phyloP scores from a whole-genome alignment of 1,140 invertebrate genomes.

The Diploscapter pachys region DNA sequence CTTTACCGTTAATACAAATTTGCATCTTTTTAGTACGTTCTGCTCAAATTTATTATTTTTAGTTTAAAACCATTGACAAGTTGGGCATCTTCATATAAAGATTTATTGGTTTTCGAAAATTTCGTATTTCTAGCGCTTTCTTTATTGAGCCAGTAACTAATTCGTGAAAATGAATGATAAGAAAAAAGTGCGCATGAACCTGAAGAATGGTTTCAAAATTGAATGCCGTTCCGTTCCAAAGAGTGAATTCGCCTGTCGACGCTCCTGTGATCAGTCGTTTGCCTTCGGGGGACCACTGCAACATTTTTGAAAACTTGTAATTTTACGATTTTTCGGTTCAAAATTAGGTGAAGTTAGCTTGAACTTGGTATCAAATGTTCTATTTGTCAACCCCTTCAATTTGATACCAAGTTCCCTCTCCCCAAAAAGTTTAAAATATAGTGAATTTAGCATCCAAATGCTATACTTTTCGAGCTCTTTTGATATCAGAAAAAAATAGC shows the following conservation, averaged over 20 bases:
- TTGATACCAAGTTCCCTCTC: no score
- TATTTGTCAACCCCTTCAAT: no score
- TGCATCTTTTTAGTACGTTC: no score
- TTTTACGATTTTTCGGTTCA: background rate
- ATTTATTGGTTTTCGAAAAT: no score
- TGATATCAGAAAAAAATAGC: slow-evolving; percentile 41
- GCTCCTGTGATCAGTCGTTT: slow-evolving; percentile 93
- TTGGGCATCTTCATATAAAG: no score
- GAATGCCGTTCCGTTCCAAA: slow-evolving; percentile 99
- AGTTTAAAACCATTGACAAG: slow-evolving; percentile 7
- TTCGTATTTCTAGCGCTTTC: slow-evolving; percentile 2
- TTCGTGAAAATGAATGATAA: no score
- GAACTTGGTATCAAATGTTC: no score
- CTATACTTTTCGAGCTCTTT: background rate
- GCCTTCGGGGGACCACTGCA: slow-evolving; percentile 93
- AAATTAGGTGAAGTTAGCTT: background rate
- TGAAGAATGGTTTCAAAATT: slow-evolving; percentile 99
- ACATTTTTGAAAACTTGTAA: slow-evolving; percentile 3
- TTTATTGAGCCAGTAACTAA: no score
- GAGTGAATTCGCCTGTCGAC: slow-evolving; percentile 95
- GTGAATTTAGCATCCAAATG: no score
- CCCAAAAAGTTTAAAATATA: no score
- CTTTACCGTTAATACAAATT: no score
- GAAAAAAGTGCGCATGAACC: slow-evolving; percentile 64
- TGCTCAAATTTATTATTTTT: background rate